These are phyloP conservation scores for Pseudorectes ferrugineus DNA, from an alignment of 2,113 vertebrate species.

Conservation along the genomic window DNA sequence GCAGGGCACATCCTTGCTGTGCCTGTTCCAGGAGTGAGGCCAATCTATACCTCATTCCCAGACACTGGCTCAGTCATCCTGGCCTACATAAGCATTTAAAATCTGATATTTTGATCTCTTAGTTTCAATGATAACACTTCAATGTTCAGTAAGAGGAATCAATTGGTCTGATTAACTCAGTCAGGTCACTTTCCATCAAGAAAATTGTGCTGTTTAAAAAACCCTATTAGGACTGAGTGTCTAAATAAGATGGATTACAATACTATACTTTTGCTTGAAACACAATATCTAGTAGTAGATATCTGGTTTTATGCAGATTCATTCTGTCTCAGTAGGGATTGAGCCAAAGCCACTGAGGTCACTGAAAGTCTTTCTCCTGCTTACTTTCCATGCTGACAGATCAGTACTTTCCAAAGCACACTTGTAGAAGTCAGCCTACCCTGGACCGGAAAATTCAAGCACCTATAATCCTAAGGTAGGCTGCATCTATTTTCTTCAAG, in stretches of 20 bases:
- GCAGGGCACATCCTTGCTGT: rapidly evolving
- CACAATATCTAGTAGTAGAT: neutral
- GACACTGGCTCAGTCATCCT: neutral
- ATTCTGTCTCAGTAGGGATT: neutral
- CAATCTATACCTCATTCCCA: neutral
- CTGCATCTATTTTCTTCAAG: neutral
- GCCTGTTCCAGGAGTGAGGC: too few species aligned
- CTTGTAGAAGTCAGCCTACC: neutral
- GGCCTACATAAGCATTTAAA: neutral
- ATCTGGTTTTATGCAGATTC: neutral
- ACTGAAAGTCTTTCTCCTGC: neutral
- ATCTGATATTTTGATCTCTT: neutral
- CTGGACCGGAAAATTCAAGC: neutral
- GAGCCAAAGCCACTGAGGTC: neutral
- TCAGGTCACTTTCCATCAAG: neutral
- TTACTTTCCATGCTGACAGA: neutral
- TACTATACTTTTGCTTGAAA: neutral
- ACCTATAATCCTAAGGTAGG: neutral
- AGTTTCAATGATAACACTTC: neutral
- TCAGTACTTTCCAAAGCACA: neutral
- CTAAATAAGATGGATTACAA: neutral
- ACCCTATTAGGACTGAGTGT: rapidly evolving
- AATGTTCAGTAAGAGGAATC: neutral
- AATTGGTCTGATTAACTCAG: neutral
- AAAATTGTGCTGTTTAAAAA: neutral